phyloP scores from a whole-genome alignment of 2,113 vertebrate genomes.

The Chloebia gouldiae region DNA sequence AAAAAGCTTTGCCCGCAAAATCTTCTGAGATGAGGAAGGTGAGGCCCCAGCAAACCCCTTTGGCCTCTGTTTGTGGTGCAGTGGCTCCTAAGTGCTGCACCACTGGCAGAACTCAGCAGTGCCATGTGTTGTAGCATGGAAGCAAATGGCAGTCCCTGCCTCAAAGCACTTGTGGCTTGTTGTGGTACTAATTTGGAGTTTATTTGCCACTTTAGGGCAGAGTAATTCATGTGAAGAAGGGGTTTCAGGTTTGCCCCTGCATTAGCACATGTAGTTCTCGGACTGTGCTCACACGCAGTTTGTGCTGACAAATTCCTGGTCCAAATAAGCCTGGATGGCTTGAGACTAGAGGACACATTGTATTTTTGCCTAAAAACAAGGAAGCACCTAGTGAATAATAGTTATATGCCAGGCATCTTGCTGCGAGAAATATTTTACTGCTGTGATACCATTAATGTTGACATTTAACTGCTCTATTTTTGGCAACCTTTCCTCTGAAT shows the following conservation, averaged over 20 bases:
- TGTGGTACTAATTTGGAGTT: background rate
- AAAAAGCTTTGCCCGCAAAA: background rate
- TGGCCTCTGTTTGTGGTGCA: background rate
- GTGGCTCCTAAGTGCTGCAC: background rate
- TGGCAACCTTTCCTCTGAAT: constrained; percentile 62
- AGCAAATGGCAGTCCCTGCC: background rate
- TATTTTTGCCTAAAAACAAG: constrained; percentile 1
- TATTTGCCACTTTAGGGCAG: background rate
- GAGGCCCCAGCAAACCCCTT: background rate
- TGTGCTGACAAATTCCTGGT: background rate
- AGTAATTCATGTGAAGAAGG: background rate
- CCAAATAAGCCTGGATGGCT: background rate
- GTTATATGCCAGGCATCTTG: background rate
- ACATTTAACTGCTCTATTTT: constrained; percentile 74
- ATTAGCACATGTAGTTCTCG: background rate
- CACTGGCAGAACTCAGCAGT: background rate
- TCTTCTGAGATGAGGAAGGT: background rate
- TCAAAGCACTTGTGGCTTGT: background rate
- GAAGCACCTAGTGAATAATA: background rate
- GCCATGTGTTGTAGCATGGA: background rate
- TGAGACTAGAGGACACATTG: background rate
- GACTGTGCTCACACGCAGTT: background rate
- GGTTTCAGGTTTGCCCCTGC: background rate
- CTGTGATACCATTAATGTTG: constrained; percentile 61
- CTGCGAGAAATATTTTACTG: constrained; percentile 30